Base-by-base conservation (phyloP, 2,888 invertebrate genomes). In the Chirona hameri region DNA sequence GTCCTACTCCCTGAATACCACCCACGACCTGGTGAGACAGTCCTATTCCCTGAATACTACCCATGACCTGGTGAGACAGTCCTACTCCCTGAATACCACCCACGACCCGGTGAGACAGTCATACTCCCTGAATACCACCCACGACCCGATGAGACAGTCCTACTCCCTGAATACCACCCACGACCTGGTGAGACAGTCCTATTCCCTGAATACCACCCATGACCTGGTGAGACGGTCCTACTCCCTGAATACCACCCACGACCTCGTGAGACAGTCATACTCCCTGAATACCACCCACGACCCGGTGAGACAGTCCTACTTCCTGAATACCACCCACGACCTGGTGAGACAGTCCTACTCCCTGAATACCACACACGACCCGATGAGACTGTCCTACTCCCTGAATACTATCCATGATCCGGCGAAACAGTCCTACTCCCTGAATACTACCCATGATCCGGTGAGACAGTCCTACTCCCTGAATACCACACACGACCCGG, bases 341-440 rank as follows among this genome's bases (percentile, higher is more conserved):
- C 92, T 92, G 84, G 91, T 91, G 86, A 89, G 89, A 82, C 52
- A 52, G 18, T 52, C 15, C 15, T 52, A 18, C 52, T 52, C 91
- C 24, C 87, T 92, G 79, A 91, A 92, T 86, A 90, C 91, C 24
- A 92, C 91, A 81, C 90, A 91, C 85, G 92, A 92, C 86, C 92
- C 92, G 84, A 91, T 91, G 86, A 89, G 89, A 82, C 52, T n/a
- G n/a, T n/a, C 39, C 39, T 39, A 7, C 83, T 90, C 91, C 24
- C 87, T 92, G 79, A 91, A 92, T 86, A 90, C 91, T 21, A 92
- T 91, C 81, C 90, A 91, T 85, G 92, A 92, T 86, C 92, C 92
- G 84, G 91, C 91, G 86, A 89, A 89, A 82, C 7, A 52, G 10
- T 52, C 15, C 1, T 52, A 12, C 52, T 52, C 91, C 24, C 87